Percentiles rank a stretch among this genome's conserved stretches.
These are phyloP conservation scores for Tetranychus piercei DNA, from an alignment of 2,888 invertebrate genomes.

Conservation along the genomic window DNA sequence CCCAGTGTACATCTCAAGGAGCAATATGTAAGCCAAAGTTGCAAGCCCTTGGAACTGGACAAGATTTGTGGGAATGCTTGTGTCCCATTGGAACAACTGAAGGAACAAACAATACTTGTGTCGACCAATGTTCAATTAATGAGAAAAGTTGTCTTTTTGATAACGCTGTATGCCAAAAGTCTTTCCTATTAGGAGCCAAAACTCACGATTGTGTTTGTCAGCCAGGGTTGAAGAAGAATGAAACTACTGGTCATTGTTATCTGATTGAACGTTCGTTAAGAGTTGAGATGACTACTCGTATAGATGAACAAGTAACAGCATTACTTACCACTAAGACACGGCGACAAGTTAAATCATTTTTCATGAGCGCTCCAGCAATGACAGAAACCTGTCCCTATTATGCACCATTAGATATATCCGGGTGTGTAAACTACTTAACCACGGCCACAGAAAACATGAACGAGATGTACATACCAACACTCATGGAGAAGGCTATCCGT, in stretches of 20 bases:
- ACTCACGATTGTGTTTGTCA: background rate
- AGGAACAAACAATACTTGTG: background rate
- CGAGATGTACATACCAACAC: background rate
- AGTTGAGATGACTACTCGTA: background rate
- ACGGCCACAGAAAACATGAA: background rate
- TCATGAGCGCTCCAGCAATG: background rate
- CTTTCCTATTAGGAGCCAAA: background rate
- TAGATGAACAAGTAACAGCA: background rate
- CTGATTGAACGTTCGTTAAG: background rate
- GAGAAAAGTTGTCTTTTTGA: background rate
- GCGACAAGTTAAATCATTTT: background rate
- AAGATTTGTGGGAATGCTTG: background rate
- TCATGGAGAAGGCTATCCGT: background rate
- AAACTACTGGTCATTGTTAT: background rate
- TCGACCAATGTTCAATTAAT: background rate
- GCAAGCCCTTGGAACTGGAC: background rate
- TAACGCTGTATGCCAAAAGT: background rate
- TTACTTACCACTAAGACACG: background rate
- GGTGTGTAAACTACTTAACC: background rate
- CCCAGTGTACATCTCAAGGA: background rate
- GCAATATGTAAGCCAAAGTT: background rate
- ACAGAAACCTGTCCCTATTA: background rate
- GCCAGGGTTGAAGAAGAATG: background rate
- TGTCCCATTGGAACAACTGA: background rate
- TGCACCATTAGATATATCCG: background rate